Evolutionary conservation across 1,140 invertebrate species (phyloP).

Genomic region (Plutomurus gul): DNA sequence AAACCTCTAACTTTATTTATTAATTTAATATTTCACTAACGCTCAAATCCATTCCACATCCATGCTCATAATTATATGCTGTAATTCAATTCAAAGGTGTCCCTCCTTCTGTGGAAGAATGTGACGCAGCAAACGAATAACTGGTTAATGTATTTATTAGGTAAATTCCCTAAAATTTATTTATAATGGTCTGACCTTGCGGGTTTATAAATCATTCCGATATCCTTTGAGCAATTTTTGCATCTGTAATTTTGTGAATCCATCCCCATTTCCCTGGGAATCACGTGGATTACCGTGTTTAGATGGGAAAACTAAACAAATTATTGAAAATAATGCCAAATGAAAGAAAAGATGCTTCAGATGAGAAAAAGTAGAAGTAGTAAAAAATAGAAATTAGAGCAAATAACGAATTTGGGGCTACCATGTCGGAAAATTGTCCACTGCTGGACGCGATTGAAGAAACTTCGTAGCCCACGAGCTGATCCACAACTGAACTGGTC

Average conservation of each 20-base stretch:
- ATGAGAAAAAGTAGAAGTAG: not conserved
- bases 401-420: not conserved
- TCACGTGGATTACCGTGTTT: conserved; percentile 58
- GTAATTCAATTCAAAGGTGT: too few relatives aligned
- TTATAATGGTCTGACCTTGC: conserved; percentile 58
- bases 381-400: not conserved
- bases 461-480: conserved; percentile 34
- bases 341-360: not conserved
- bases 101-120: too few relatives aligned
- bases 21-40: too few relatives aligned
- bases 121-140: too few relatives aligned
- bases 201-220: conserved; percentile 76
- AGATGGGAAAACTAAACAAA: not conserved
- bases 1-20: too few relatives aligned
- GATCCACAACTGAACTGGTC: not conserved
- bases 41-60: too few relatives aligned
- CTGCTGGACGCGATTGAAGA: not conserved
- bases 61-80: too few relatives aligned
- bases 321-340: not conserved
- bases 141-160: too few relatives aligned
- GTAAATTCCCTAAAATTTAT: too few relatives aligned
- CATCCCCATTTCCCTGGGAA: conserved; percentile 79
- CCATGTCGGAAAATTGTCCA: conserved; percentile 31
- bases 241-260: conserved; percentile 88
- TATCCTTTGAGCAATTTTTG: conserved; percentile 72